A percentile compares a stretch with the other conserved stretches of the same genome.
These are phyloP conservation scores for Neocrepidodera transversa DNA, from an alignment of 2,888 invertebrate genomes.

Conservation along the genomic window DNA sequence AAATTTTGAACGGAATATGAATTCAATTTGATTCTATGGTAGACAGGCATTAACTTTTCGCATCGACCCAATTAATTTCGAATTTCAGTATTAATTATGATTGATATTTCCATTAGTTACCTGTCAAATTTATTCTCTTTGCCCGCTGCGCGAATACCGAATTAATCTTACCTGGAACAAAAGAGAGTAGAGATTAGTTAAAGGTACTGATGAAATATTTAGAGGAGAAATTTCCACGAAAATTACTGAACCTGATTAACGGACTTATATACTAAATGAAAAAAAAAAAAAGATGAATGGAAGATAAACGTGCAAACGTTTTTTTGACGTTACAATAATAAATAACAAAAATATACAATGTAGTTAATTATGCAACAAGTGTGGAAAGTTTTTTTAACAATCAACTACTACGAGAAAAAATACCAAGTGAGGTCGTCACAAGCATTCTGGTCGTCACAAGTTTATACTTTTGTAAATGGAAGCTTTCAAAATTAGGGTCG, in stretches of 20 bases:
- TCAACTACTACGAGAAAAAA: no score
- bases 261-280: no score
- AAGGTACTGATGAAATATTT: constrained; percentile 37
- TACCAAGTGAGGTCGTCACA: no score
- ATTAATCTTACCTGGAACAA: constrained; percentile 50
- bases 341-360: no score
- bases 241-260: constrained; percentile 28
- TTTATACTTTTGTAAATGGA: no score
- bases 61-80: constrained; percentile 46
- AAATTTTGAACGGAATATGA: constrained; percentile 31
- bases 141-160: constrained; percentile 37
- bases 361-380: no score
- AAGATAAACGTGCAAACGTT: no score
- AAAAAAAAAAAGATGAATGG: no score
- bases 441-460: no score
- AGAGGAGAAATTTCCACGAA: constrained; percentile 27
- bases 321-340: no score
- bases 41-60: constrained; percentile 42
- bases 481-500: no score
- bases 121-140: constrained; percentile 41
- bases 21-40: constrained; percentile 36
- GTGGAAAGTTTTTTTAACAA: no score
- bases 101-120: constrained; percentile 47
- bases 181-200: constrained; percentile 43
- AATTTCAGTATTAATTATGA: constrained; percentile 45